Evolutionary conservation across 2,888 invertebrate genomes (phyloP), one percentile per base, ranked within the genome.

Genomic region (Chaitophorus viminalis): DNA sequence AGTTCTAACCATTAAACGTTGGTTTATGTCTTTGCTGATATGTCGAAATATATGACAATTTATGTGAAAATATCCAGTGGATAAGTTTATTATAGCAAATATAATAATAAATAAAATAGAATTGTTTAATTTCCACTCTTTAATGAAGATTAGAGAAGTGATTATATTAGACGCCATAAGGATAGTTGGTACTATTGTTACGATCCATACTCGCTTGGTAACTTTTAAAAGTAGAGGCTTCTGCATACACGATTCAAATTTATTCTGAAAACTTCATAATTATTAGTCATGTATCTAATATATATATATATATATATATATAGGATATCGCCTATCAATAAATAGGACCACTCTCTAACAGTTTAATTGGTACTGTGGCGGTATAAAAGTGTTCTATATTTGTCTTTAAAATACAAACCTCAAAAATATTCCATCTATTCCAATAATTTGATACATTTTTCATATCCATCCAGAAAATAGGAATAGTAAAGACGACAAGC

Each of bases 31-130:
- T 31, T 52, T 39, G 21, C 39, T 70, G 46, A 70, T 6, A 21
- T 70, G 52, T 82, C 46, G 46, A 31, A 82, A 82, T 70, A 82
- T 82, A n/a, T 82, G 31, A 18, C 68, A 82, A 46, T 82, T 82
- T 4, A 70, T 70, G 25, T 82, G 52, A 70, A 70, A 82, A 82
- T 82, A 82, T 82, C 82, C 82, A 46, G 70, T 46, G n/a, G 70
- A 46, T 31, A 82, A 25, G 21, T 70, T 82, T 46, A 70, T 82
- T 5, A 70, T 52, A 2, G 36, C 82, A 14, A 70, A 82, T 82
- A 82, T 82, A 6, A 6, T 31, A 9, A 82, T 82, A n/a, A 65
- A 79, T n/a, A 65, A 1, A 36, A 79, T 65, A 17, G 79, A n/a
- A 65, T 79, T 79, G 36, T n/a, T 25, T 36, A 79, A 2, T 65